Base-by-base conservation (phyloP, 2,797 vertebrate species). In the Thunnus albacares region DNA sequence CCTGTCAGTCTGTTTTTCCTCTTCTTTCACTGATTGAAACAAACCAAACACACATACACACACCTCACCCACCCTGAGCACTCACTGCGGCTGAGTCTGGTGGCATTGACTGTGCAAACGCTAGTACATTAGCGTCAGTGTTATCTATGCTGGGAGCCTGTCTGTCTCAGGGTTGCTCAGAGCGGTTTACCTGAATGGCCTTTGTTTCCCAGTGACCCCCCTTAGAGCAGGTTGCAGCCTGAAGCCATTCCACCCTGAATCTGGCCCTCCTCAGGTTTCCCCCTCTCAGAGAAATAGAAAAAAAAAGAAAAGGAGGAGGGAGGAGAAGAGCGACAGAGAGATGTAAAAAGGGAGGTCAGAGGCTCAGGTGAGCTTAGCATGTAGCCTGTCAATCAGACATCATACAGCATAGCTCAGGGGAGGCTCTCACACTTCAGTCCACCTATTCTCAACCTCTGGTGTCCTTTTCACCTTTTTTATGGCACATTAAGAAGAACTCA, bases 121-220 rank as follows among this genome's bases (percentile, higher is more conserved):
- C 77, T 26, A 71, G 84, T 91, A 89, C 92, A 91, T 95, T 90
- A 93, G 91, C 81, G 86, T 73, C 73, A n/a, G 81, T 82, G 83
- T 94, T 94, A 92, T 95, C 94, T 89, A 80, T 68, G 35, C 72
- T 75, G 90, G 93, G 92, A 94, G 92, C 84, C 89, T 88, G 90
- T 87, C 93, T 87, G 92, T 93, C 89, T 92, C 82, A 18, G 87
- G 81, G 75, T 75, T 11, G 87, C 86, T 89, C 82, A 75, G 85
- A 91, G 90, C 74, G 38, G 43, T 90, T 91, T 92, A 95, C 95
- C 95, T 96, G 94, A 95, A 95, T 94, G 89, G 87, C 87, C 93
- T 95, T 96, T 96, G 95, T 96, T 93, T 94, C 78, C 75, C 79
- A 0, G 10, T 93, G 94, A 92, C 91, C 90, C 85, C 80, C 64